These are phyloP conservation scores for Apodemia zela DNA, from an alignment of 2,888 invertebrate genomes.

Conservation along the genomic window DNA sequence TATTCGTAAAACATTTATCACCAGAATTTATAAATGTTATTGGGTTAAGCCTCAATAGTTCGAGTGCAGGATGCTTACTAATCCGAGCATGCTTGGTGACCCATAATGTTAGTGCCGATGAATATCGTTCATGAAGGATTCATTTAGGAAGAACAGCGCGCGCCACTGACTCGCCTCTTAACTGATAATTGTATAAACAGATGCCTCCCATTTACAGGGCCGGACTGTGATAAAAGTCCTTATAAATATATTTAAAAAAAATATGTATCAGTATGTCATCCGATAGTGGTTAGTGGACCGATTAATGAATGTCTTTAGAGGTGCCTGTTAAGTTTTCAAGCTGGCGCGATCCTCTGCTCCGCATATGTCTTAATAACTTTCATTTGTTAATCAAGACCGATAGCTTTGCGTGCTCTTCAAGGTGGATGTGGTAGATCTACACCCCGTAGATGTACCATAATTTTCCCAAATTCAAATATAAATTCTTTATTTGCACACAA, in stretches of 20 bases:
- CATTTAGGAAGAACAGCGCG: conserved; percentile 79
- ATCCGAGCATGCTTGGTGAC: conserved; percentile 51
- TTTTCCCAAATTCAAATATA: background rate
- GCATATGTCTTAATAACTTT: too few relatives aligned
- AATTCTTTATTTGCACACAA: background rate
- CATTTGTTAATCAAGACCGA: too few relatives aligned
- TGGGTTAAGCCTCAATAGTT: conserved; percentile 28
- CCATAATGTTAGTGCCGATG: conserved; percentile 67
- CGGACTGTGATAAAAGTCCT: conserved; percentile 35
- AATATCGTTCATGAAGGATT: conserved; percentile 71
- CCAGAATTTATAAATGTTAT: conserved; percentile 16
- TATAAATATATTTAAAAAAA: background rate
- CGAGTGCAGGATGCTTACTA: conserved; percentile 55
- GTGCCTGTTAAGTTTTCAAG: too few relatives aligned
- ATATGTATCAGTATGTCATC: background rate
- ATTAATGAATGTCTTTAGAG: too few relatives aligned
- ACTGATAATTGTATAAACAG: conserved; percentile 79
- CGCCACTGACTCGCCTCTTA: conserved; percentile 70
- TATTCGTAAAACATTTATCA: background rate
- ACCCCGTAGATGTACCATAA: too few relatives aligned
- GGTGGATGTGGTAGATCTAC: too few relatives aligned
- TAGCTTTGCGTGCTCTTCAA: too few relatives aligned
- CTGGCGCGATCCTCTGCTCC: too few relatives aligned
- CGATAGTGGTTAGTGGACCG: too few relatives aligned
- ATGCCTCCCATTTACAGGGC: conserved; percentile 62